Evolutionary conservation across 2,113 vertebrate genomes (phyloP), one percentile per base, ranked within the genome.

Genomic region (Ceyx margarethae): DNA sequence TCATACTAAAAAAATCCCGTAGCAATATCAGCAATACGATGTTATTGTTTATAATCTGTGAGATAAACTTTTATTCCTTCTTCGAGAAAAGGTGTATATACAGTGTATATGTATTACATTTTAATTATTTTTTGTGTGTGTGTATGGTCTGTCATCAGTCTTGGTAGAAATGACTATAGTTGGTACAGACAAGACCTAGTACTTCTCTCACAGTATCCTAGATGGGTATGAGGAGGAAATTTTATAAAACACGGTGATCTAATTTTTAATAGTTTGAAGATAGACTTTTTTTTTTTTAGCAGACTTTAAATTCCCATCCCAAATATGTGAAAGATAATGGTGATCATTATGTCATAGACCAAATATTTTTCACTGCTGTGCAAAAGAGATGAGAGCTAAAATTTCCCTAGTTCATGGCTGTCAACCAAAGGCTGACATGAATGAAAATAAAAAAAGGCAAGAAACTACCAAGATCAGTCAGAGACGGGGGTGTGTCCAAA

Each of bases 401-500:
- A 90, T 96, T 94, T 91, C 60, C 83, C 40, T 87, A 48, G 40
- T 67, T 74, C 53, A 69, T 33, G 82, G 71, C 80, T 92, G 89
- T 91, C 67, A 68, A 76, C 62, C 51, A 69, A 81, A 80, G 88
- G 28, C 56, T 90, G 76, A 85, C 79, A 71, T 46, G 23, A 61
- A 64, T 60, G 31, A 68, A 62, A 69, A 37, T 37, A 37, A 50
- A 42, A 46, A 69, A 33, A 65, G 13, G 62, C 18, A 43, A 87
- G 48, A 87, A 87, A 69, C 45, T 91, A 76, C 79, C 85, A 80
- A 53, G 61, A 62, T 92, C 85, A 94, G 64, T 95, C 90, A 90
- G 12, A 68, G 80, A 90, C 92, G 60, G 85, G 53, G 81, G 82
- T 1, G 51, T 87, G 90, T 90, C 89, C 87, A 56, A 31, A 53